Evolutionary conservation across 2,888 invertebrate genomes (phyloP).

Genomic region (Melipona beecheii): DNA sequence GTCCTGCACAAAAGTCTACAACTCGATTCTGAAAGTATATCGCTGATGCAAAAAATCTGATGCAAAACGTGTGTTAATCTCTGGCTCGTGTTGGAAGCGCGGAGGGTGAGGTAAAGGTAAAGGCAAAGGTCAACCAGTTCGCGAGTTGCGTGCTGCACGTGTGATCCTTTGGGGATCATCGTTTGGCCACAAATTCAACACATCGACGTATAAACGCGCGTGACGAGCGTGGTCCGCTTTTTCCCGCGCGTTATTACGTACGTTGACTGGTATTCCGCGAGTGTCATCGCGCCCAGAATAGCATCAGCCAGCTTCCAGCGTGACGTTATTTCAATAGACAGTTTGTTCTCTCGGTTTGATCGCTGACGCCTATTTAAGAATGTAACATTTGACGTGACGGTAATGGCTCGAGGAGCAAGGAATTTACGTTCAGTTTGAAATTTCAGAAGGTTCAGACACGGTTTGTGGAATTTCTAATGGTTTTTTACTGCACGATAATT

Average conservation of each 20-base stretch:
- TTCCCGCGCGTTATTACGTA: conserved; percentile 57
- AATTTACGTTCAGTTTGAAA: too few species aligned
- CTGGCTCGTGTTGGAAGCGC: background rate
- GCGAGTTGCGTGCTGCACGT: conserved; percentile 51
- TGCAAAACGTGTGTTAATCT: background rate
- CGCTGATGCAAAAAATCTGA: background rate
- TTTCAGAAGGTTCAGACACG: too few species aligned
- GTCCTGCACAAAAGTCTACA: too few species aligned
- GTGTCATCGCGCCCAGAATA: conserved; percentile 73
- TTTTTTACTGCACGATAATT: too few species aligned
- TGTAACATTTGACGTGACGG: too few species aligned
- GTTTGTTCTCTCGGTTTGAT: background rate
- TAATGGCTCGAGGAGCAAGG: too few species aligned
- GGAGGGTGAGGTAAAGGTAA: conserved; percentile 19
- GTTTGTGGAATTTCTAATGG: too few species aligned
- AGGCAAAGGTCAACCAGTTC: conserved; percentile 52
- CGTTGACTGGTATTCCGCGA: conserved; percentile 60
- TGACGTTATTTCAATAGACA: conserved; percentile 57
- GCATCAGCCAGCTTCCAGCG: conserved; percentile 57
- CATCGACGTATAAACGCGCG: conserved; percentile 49
- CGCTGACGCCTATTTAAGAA: too few species aligned
- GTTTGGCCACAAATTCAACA: conserved; percentile 45
- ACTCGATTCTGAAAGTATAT: background rate
- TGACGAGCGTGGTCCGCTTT: conserved; percentile 5
- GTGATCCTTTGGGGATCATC: conserved; percentile 50